Base-by-base conservation (phyloP, 2,888 invertebrate species). In the Entomobrya proxima region DNA sequence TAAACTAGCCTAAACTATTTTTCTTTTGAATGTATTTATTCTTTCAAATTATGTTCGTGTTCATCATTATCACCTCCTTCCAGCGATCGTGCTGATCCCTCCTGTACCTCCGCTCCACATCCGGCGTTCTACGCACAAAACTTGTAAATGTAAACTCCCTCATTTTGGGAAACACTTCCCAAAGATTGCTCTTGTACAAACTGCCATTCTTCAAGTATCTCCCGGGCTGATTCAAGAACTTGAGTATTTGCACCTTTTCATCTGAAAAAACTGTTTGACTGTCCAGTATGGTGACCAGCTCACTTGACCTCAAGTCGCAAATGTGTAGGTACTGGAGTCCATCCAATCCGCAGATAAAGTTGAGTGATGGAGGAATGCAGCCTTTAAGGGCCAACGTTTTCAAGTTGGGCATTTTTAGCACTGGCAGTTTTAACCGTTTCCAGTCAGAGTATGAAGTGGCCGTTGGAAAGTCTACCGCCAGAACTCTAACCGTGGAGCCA, bases 401-500 rank as follows among this genome's bases (percentile, higher is more conserved):
- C 24, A 69, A 44, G 7, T 24, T 2, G 2, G 69, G 69, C n/a
- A 69, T 11, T 2, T 69, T 11, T 0, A 69, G 30, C 21, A 24
- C 24, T 21, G 40, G 40, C 0, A 24, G 44, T 15, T 69, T 69
- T 11, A 69, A 44, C 40, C 44, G 69, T 7, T 40, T 69, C 69
- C 69, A 69, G 24, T 69, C 69, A 11, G 69, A 69, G 27, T 40
- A 69, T 21, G 69, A 69, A 11, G 69, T 69, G 1, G 69, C 69
- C 7, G 69, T 69, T 13, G 69, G 69, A 40, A 69, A 69, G 24
- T 69, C 69, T 9, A 69, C 44, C 2, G 69, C 27, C 4, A 69
- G 69, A 15, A 24, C 44, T 7, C 44, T 9, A 6, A 69, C 11
- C 1, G 69, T 69, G 2, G 40, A 11, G 24, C 40, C 40, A 24